phyloP scores from a whole-genome alignment of 2,888 invertebrate species.

The Amaurobius ferox region DNA sequence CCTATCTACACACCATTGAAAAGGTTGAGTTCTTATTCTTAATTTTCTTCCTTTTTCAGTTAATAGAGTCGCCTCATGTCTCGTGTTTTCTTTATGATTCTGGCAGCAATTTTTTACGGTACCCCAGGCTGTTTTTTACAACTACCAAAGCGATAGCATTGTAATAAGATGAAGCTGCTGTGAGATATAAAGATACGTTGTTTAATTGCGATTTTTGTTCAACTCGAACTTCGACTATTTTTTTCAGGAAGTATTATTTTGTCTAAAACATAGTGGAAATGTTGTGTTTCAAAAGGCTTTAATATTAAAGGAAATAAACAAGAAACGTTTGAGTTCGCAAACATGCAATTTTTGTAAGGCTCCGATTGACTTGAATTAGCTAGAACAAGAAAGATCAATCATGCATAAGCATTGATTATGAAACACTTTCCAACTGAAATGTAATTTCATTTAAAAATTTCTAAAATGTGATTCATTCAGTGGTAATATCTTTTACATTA shows the following conservation, averaged over 20 bases:
- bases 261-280: not conserved
- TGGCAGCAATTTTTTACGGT: slow-evolving; percentile 14
- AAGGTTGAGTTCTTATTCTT: slow-evolving; percentile 9
- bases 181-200: slow-evolving; percentile 4
- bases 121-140: slow-evolving; percentile 11
- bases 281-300: not conserved
- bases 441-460: too few species aligned
- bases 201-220: not conserved
- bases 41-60: slow-evolving; percentile 26
- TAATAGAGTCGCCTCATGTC: slow-evolving; percentile 28
- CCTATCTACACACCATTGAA: not conserved
- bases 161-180: slow-evolving; percentile 29
- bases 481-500: too few species aligned
- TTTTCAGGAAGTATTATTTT: not conserved
- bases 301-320: slow-evolving; percentile 6
- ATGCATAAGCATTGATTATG: too few species aligned
- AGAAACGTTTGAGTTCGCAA: too few species aligned
- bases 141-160: slow-evolving; percentile 12
- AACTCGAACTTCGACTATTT: not conserved
- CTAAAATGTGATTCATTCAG: too few species aligned
- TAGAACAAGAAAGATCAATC: too few species aligned
- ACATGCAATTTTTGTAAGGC: too few species aligned
- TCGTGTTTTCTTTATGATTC: slow-evolving; percentile 24
- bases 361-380: too few species aligned
- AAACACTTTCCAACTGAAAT: too few species aligned